Conservation (phyloP, 2,888 invertebrate species). For the Sinohyriopsis cumingii region DNA sequence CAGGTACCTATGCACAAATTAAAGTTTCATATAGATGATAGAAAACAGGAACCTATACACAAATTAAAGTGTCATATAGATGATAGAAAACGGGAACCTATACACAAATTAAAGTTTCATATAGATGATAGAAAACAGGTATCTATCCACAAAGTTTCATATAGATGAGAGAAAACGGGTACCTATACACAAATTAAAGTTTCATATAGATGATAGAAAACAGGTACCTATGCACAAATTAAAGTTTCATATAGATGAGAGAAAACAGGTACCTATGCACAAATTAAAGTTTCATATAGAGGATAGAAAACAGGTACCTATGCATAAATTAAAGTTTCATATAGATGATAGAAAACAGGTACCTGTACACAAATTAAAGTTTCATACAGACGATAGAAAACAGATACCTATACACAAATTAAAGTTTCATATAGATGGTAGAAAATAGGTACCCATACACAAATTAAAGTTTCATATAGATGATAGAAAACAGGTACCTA, state of each 20-base stretch:
- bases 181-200: slow-evolving; percentile 1
- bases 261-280: slow-evolving; percentile 32
- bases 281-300: not conserved
- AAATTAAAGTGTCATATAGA: not conserved
- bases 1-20: slow-evolving; percentile 26
- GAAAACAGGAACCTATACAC: slow-evolving; percentile 32
- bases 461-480: not conserved
- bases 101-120: not conserved
- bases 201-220: slow-evolving; percentile 10
- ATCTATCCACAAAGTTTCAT: slow-evolving; percentile 1
- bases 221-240: slow-evolving; percentile 26
- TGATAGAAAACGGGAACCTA: slow-evolving; percentile 35
- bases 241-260: not conserved
- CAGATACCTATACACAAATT: slow-evolving; percentile 26
- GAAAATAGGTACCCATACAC: slow-evolving; percentile 32
- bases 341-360: slow-evolving; percentile 33
- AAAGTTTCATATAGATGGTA: not conserved
- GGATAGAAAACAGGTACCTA: slow-evolving; percentile 35
- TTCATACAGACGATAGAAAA: slow-evolving; percentile 11
- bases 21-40: not conserved
- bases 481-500: slow-evolving; percentile 35
- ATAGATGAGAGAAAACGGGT: slow-evolving; percentile 33
- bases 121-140: slow-evolving; percentile 33
- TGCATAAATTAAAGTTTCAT: not conserved
- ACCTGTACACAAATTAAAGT: slow-evolving; percentile 1